Evolutionary conservation across 2,888 invertebrate genomes (phyloP), one percentile per base, ranked within the genome.

Genomic region (Stenodera caucasica): DNA sequence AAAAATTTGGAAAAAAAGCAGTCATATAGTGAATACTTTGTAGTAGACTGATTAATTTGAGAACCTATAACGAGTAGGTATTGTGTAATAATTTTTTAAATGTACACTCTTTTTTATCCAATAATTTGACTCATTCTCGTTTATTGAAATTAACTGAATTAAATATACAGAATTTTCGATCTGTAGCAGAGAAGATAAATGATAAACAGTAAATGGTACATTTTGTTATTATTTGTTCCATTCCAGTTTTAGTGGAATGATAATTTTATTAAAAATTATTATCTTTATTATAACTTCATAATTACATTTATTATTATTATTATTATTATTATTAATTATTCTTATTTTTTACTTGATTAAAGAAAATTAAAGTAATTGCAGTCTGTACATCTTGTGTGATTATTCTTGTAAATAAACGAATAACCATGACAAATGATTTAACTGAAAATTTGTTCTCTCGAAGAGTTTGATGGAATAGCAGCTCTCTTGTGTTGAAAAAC

Each of bases 161-260:
- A n/a, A n/a, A n/a, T n/a, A n/a, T n/a, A n/a, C n/a, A n/a, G n/a
- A n/a, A n/a, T n/a, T n/a, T n/a, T n/a, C n/a, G n/a, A n/a, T n/a
- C n/a, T n/a, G n/a, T 18, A 40, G 29, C 37, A 40, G 18, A 40
- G 37, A 18, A 37, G 15, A 40, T 18, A n/a, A 6, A 40, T 18
- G 9, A 18, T 18, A 40, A 40, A 40, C 37, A 40, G 37, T 40
- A 35, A 35, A 35, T 35, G 35, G 14, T 35, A 35, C 4, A 14
- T 68, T 64, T 68, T 66, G 54, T 61, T 64, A 65, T 71, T 66
- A 69, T 67, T 66, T 64, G 67, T 64, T 70, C 69, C 74, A 74
- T 80, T 80, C 80, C 82, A 81, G 82, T 81, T 82, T 81, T 81
- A 82, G 75, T 81, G 82, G 80, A 75, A 76, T 72, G 75, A 70